phyloP scores from a whole-genome alignment of 2,888 invertebrate species.

The Apeira syringaria region DNA sequence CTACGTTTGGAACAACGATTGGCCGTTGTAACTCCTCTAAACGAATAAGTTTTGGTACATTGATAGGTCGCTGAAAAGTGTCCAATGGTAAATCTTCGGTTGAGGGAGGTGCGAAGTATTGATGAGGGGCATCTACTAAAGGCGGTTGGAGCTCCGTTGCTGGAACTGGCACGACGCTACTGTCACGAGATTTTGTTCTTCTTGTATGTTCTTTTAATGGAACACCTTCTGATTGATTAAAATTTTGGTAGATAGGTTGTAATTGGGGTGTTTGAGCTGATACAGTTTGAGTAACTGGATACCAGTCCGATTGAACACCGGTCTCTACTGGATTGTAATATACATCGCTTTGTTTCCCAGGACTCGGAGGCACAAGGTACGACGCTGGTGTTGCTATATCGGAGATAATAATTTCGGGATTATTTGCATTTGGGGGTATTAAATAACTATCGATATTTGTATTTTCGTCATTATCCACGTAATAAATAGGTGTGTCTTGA shows the following conservation, averaged over 20 bases:
- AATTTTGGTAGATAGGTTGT: slow-evolving; percentile 43
- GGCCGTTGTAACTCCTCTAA: slow-evolving; percentile 17
- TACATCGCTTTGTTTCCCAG: slow-evolving; percentile 47
- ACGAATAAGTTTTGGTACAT: slow-evolving; percentile 51
- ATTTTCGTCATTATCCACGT: slow-evolving; percentile 54
- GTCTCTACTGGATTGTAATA: slow-evolving; percentile 53
- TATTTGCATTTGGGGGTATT: slow-evolving; percentile 57
- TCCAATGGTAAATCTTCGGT: slow-evolving; percentile 42
- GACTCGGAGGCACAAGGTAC: slow-evolving; percentile 62
- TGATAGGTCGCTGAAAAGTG: slow-evolving; percentile 66
- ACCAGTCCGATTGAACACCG: slow-evolving; percentile 67
- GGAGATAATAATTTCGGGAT: slow-evolving; percentile 44
- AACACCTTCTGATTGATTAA: slow-evolving; percentile 28
- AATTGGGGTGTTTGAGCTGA: slow-evolving; percentile 25
- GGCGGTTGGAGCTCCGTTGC: slow-evolving; percentile 65
- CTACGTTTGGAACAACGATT: slow-evolving; percentile 42
- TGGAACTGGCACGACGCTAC: slow-evolving; percentile 46
- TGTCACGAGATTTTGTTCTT: slow-evolving; percentile 21
- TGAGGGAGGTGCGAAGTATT: slow-evolving; percentile 55
- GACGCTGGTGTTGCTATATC: slow-evolving; percentile 60
- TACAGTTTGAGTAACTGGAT: slow-evolving; percentile 54
- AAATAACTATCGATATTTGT: slow-evolving; percentile 57
- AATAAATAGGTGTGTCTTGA: slow-evolving; percentile 52
- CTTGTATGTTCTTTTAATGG: slow-evolving; percentile 22
- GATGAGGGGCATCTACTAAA: slow-evolving; percentile 55